These are phyloP conservation scores for Oncorhynchus kisutch DNA, from an alignment of 2,113 vertebrate species.

Conservation along the genomic window DNA sequence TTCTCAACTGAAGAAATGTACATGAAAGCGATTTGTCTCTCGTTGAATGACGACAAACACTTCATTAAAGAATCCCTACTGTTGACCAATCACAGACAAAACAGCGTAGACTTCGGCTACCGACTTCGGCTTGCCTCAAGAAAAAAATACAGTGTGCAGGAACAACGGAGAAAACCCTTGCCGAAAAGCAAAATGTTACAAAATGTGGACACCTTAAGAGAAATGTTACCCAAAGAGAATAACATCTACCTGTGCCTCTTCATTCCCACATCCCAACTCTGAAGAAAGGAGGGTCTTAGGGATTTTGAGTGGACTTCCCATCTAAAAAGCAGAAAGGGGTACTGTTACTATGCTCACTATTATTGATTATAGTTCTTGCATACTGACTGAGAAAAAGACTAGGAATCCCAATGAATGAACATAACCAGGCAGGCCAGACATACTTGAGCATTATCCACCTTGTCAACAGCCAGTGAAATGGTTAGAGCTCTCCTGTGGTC, in stretches of 20 bases:
- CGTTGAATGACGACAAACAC: no score
- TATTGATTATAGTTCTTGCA: background rate
- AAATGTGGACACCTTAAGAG: background rate
- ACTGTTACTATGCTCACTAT: constrained; percentile 13
- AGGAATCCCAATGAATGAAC: background rate
- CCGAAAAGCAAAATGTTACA: background rate
- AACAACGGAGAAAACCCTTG: no score
- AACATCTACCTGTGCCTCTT: constrained; percentile 51
- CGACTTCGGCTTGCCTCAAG: no score
- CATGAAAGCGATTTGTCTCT: no score
- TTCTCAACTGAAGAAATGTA: no score
- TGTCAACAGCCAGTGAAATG: constrained; percentile 51
- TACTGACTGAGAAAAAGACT: background rate
- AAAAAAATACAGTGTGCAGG: no score
- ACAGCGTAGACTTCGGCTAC: no score
- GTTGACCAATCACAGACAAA: no score
- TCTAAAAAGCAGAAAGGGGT: constrained; percentile 51
- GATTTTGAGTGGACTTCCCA: constrained; percentile 64
- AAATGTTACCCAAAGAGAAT: background rate
- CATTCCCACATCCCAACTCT: constrained; percentile 39
- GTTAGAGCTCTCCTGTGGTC: constrained; percentile 63
- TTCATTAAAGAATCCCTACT: no score
- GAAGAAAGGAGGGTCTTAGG: constrained; percentile 38
- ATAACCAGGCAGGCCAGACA: background rate
- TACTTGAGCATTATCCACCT: constrained; percentile 53